Conservation (phyloP, 2,797 vertebrate species). For the Acanthornis magna region DNA sequence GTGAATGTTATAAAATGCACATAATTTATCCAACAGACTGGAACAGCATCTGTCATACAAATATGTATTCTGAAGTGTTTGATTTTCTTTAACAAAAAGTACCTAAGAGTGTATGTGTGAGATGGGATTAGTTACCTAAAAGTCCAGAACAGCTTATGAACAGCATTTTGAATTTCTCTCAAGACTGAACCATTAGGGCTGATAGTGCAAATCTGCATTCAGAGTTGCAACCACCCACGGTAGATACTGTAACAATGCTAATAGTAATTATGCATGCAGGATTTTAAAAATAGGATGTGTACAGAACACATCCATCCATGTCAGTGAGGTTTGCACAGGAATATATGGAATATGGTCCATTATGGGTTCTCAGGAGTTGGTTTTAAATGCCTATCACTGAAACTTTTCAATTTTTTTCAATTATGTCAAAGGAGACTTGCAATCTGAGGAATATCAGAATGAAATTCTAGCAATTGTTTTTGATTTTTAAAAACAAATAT, state of each 20-base stretch:
- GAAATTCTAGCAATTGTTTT: not conserved
- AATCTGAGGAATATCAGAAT: not conserved
- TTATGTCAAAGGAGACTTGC: not conserved
- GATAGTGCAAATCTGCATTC: constrained; percentile 16
- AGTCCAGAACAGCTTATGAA: constrained; percentile 34
- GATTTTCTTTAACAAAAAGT: constrained; percentile 26
- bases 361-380: not conserved
- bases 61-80: not conserved
- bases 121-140: constrained; percentile 22
- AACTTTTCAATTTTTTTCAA: not conserved
- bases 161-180: constrained; percentile 22
- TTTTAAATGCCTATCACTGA: not conserved
- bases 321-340: not conserved
- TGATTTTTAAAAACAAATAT: not conserved
- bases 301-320: not conserved
- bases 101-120: not conserved
- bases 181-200: not conserved
- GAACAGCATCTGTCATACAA: not conserved
- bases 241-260: not conserved
- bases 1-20: not conserved
- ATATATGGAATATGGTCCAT: not conserved
- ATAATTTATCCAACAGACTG: not conserved
- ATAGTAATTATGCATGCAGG: not conserved
- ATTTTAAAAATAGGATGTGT: constrained; percentile 19
- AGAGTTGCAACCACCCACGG: not conserved